Base-by-base conservation (phyloP, 1,140 invertebrate genomes). In the Anoplolepis gracilipes region DNA sequence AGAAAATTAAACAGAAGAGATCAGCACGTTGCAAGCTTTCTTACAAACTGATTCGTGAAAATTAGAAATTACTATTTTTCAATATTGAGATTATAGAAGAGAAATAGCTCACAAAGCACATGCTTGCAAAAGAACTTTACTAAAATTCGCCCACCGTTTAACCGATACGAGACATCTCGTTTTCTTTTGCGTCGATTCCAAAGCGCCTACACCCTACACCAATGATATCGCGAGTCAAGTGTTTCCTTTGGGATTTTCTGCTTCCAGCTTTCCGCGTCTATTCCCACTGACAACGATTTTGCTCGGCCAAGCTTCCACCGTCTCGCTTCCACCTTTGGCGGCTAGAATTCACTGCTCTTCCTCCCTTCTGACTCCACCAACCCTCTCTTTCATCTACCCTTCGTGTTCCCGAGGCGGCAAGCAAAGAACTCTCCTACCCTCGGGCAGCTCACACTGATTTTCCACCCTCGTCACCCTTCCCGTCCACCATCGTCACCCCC, bases 141-240 rank as follows among this genome's bases (percentile, higher is more conserved):
- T 67, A 22, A 79, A 79, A 65, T 78, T 70, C 46, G 77, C 22
- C 22, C 64, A 53, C 55, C 22, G 33, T 57, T 79, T 36, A 70
- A 22, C 36, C 62, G 33, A 78, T 30, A 49, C 59, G 81, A 73
- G 84, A 75, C 70, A 57, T 46, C 84, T 90, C 75, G 85, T 67
- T 89, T 86, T 87, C 89, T 91, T 92, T 92, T 89, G 85, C 84
- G 39, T 11, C 42, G 36, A 28, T 39, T 36, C n/a, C 33, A 42
- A 76, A 92, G 91, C 91, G 86, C 89, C 92, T 88, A 90, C 90
- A 90, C 90, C 89, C 92, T 88, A 90, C 90, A 90, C 90, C 91
- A 92, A 92, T 91, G 91, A 93, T 93, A 93, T 93, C 92, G 90
- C 77, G 90, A 92, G 90, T 93, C 90, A 91, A 93, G 92, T 92